Base-by-base conservation (phyloP, 2,888 invertebrate genomes). In the Lasius fuliginosus region DNA sequence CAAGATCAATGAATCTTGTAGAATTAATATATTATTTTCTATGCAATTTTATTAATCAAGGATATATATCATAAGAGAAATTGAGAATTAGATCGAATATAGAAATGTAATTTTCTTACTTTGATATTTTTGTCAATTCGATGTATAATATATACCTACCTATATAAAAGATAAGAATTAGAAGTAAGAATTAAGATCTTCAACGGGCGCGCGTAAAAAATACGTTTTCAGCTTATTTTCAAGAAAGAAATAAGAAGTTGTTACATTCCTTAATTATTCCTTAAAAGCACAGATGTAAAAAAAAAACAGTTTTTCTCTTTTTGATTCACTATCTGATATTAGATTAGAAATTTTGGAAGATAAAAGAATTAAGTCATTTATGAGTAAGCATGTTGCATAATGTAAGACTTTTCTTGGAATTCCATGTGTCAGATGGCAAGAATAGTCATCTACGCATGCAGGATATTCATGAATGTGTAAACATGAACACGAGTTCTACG, bases 381-480 rank as follows among this genome's bases (percentile, higher is more conserved):
- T 3, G 18, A 40, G 11, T 9, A 23, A 49, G 18, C 23, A 27
- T 15, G 68, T 30, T 30, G 9, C 9, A 18, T 11, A 12, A 69
- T 5, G 42, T 4, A 42, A 15, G 6, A 12, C n/a, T 53, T 23
- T 79, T 79, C 79, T 60, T 8, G 23, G 42, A 79, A 79, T 58
- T 33, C 33, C 42, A 27, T 60, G 79, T 71, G 71, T 79, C 69
- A 58, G 56, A 11, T 42, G 42, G n/a, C 42, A 42, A 69, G 40
- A 77, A 77, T 36, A 36, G 33, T 42, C 11, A 60, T 18, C 40
- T 18, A 40, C 69, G 56, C 40, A 71, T n/a, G n/a, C 27, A n/a
- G 36, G 9, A 53, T 15, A n/a, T 69, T 69, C n/a, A 56, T 15
- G n/a, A 40, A 1, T 42, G 15, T 30, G 30, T n/a, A 30, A 69